Evolutionary conservation across 1,140 invertebrate genomes (phyloP), one percentile per base, ranked within the genome.

Genomic region (Leptoteleia sp.): DNA sequence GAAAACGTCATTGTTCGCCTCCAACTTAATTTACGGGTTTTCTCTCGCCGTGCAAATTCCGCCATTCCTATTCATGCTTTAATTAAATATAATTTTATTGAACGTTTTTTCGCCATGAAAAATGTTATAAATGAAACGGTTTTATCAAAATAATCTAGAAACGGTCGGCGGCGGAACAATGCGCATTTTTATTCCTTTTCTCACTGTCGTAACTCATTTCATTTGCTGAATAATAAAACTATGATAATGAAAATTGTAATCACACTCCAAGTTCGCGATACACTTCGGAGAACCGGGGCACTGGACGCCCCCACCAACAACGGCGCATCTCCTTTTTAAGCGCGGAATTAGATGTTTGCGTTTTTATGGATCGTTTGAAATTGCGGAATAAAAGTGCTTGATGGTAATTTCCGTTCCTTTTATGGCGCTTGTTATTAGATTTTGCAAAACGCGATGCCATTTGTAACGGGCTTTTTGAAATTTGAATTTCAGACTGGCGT

Each of bases 101-200:
- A 80, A 72, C 65, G 57, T 71, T 72, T 76, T 72, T 67, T 42
- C 59, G 54, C 57, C n/a, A 68, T 57, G 71, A 59, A 76, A 72
- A 76, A 72, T 35, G 67, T 48, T 62, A 54, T 57, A 70, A 79
- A 73, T 80, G 77, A 65, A 75, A 76, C 61, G 12, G 65, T 64
- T 72, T 80, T 80, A 80, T 80, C 77, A 72, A 80, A 80, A 80
- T 80, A 72, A 80, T 80, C 77, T 80, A 52, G 77, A 80, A 76
- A 76, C 55, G 65, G 65, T 80, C 71, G 67, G 59, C 48, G 59
- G 42, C 57, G 37, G 67, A 76, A 80, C 77, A 80, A 76, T 76
- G 67, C 47, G 65, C 54, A 71, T 59, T 76, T 80, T 80, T 80
- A 76, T 76, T 80, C 67, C 65, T 62, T 61, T 76, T 80, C 71